Evolutionary conservation across 2,113 vertebrate genomes (phyloP).

Genomic region (Barnardius zonarius): DNA sequence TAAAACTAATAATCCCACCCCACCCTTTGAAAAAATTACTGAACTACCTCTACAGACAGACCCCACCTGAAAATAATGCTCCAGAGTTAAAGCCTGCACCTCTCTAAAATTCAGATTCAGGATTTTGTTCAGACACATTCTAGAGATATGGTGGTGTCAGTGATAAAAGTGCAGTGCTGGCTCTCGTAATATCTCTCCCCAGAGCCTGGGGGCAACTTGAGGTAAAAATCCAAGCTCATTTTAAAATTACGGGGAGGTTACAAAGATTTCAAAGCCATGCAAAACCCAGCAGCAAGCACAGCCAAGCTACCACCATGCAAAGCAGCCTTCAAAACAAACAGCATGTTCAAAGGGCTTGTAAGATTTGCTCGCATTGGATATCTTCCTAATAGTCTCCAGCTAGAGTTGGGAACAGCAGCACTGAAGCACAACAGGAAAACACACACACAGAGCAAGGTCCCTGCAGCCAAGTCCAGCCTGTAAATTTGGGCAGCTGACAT

Average conservation of each 20-base stretch:
- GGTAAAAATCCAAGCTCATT: not conserved
- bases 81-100: not conserved
- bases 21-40: not conserved
- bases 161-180: not conserved
- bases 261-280: constrained; percentile 35
- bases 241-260: constrained; percentile 20
- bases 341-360: not conserved
- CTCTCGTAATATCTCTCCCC: not conserved
- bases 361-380: not conserved
- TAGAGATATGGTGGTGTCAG: not conserved
- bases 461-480: constrained; percentile 17
- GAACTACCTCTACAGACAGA: not conserved
- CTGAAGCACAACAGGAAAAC: not conserved
- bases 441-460: not conserved
- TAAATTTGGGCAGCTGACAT: constrained; percentile 44
- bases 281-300: constrained; percentile 16
- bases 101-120: not conserved
- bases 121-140: not conserved
- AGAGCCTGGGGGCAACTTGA: not conserved
- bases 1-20: not conserved
- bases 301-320: constrained; percentile 26
- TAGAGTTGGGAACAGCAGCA: accelerated
- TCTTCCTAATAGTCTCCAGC: not conserved
- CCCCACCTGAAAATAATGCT: not conserved
- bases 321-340: not conserved